Percentiles rank a stretch among this genome's conserved stretches.
Evolutionary conservation across 1,140 invertebrate genomes (phyloP).

Genomic region (Bombus picipes): DNA sequence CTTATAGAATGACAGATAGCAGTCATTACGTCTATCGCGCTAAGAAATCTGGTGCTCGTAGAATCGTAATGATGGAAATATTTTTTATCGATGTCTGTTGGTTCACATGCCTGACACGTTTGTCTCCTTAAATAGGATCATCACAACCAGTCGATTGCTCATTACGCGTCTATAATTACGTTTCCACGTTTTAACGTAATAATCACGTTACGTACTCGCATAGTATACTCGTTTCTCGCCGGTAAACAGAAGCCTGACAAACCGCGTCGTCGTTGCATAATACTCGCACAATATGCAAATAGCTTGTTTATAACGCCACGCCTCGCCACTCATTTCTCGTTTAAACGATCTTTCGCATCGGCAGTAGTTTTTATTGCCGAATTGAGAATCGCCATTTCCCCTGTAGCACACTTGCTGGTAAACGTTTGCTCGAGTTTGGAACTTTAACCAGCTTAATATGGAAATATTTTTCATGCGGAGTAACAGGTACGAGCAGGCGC

Average conservation of each 20-base stretch:
- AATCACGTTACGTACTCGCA: background rate
- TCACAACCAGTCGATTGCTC: background rate
- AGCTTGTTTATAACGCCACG: background rate
- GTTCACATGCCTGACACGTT: background rate
- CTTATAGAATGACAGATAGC: slow-evolving; percentile 12
- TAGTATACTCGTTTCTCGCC: no score
- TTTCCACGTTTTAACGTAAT: background rate
- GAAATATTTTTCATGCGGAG: no score
- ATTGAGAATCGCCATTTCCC: no score
- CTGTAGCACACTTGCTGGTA: no score
- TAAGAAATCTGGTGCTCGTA: background rate
- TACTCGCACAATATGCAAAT: background rate
- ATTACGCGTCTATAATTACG: background rate
- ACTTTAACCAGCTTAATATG: no score
- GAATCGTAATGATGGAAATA: background rate
- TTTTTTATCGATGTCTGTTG: slow-evolving; percentile 1
- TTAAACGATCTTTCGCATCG: no score
- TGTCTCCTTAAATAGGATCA: background rate
- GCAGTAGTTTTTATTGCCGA: no score
- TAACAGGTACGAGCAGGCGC: no score
- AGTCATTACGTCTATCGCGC: background rate
- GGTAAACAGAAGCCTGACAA: slow-evolving; percentile 21
- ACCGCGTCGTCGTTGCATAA: background rate
- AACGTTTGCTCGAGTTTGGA: no score
- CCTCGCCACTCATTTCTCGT: no score